A percentile compares a stretch with the other conserved stretches of the same genome.
Conservation (phyloP, 2,888 invertebrate species). For the Lomographa bimaculata region DNA sequence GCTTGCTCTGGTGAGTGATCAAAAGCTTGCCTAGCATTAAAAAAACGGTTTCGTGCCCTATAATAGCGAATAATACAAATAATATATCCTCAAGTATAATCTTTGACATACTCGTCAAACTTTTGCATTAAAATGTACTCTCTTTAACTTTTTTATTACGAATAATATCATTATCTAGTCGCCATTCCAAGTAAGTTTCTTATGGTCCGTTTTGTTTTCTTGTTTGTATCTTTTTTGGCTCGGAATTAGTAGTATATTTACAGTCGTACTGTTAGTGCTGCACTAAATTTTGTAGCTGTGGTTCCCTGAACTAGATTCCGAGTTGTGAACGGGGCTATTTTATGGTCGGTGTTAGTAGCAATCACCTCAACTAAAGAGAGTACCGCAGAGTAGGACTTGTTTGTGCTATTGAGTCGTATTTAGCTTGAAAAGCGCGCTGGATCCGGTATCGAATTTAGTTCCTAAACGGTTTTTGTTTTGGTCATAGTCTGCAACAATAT, state of each 20-base stretch:
- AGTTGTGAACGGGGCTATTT: constrained; percentile 22
- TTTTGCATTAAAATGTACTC: no score
- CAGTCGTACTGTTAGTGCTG: constrained; percentile 8
- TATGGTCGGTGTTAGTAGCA: constrained; percentile 21
- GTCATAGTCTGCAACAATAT: constrained; percentile 1
- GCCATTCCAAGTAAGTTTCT: constrained; percentile 7
- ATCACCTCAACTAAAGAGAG: constrained; percentile 23
- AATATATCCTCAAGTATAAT: no score
- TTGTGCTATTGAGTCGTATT: constrained; percentile 18
- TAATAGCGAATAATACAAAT: no score
- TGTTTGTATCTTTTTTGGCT: constrained; percentile 7
- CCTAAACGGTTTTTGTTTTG: constrained; percentile 8
- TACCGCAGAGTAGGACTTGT: constrained; percentile 19
- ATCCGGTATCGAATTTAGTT: background rate
- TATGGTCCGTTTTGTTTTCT: constrained; percentile 2
- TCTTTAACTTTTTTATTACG: no score
- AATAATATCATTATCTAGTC: no score
- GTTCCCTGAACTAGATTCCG: constrained; percentile 23
- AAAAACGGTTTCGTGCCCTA: no score
- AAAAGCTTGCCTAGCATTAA: no score
- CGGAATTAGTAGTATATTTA: constrained; percentile 15
- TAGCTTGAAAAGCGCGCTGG: constrained; percentile 3
- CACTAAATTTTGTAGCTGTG: constrained; percentile 18
- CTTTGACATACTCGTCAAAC: no score
- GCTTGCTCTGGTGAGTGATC: no score